Evolutionary conservation across 1,140 invertebrate genomes (phyloP).

Genomic region (Propsilocerus akamusi): DNA sequence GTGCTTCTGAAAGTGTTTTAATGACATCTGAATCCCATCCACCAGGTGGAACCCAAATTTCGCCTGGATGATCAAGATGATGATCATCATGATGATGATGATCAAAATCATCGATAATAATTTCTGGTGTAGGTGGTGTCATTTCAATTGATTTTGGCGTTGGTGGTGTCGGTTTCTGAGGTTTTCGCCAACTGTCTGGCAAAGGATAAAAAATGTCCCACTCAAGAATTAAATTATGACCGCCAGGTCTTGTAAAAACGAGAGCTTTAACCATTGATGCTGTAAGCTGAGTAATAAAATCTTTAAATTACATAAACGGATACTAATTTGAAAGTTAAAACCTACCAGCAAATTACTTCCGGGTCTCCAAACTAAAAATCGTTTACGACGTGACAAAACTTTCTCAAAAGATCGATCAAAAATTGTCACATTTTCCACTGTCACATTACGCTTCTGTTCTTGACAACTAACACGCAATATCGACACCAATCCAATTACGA

Average conservation of each 20-base stretch:
- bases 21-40: neutral
- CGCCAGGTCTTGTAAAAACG: neutral
- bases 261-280: neutral
- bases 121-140: neutral
- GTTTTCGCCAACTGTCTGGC: neutral
- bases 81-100: neutral
- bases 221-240: neutral
- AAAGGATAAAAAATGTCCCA: constrained; percentile 1
- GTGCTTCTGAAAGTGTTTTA: no score
- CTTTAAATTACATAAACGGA: neutral
- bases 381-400: neutral
- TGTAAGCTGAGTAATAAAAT: neutral
- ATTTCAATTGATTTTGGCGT: no score
- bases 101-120: neutral
- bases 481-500: constrained; percentile 2
- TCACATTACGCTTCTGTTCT: neutral
- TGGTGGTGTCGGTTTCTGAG: neutral
- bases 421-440: neutral
- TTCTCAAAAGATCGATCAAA: neutral
- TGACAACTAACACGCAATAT: neutral
- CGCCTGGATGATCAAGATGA: no score
- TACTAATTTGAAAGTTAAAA: neutral
- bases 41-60: neutral
- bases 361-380: neutral
- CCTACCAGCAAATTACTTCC: neutral